These are phyloP conservation scores for Perodicticus potto DNA, from an alignment of 2,797 vertebrate genomes.

Conservation along the genomic window DNA sequence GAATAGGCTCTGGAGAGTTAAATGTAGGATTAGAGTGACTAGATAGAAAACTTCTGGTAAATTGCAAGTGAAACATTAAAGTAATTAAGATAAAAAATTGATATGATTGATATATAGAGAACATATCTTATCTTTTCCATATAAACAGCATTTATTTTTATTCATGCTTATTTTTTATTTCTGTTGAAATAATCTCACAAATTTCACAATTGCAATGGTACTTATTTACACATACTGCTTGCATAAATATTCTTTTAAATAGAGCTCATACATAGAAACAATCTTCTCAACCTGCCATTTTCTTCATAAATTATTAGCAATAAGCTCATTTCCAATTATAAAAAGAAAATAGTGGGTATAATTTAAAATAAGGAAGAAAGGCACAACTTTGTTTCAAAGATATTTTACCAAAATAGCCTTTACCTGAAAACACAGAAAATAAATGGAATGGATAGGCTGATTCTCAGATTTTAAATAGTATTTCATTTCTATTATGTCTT, in stretches of 20 bases:
- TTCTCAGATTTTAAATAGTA: constrained; percentile 56
- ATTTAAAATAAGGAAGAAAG: constrained; percentile 24
- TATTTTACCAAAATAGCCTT: constrained; percentile 61
- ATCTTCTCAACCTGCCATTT: background rate
- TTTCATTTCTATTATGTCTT: constrained; percentile 77
- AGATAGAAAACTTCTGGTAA: background rate
- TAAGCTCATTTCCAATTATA: constrained; percentile 47
- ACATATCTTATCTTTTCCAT: background rate
- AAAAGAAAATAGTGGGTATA: background rate
- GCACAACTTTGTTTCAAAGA: background rate
- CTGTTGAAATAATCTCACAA: constrained; percentile 40
- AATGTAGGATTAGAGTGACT: background rate
- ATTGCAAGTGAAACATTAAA: background rate
- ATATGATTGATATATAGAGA: background rate
- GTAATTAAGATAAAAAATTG: constrained; percentile 3
- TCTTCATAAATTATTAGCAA: constrained; percentile 27
- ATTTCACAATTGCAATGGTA: background rate
- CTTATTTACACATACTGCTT: background rate
- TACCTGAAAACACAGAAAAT: constrained; percentile 53
- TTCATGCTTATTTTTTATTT: background rate
- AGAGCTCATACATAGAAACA: constrained; percentile 46
- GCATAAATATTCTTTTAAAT: background rate
- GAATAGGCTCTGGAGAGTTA: background rate
- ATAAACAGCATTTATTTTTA: background rate
- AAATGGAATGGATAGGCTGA: constrained; percentile 30